phyloP scores from a whole-genome alignment of 2,797 vertebrate species.

The Sebastes oblongus region DNA sequence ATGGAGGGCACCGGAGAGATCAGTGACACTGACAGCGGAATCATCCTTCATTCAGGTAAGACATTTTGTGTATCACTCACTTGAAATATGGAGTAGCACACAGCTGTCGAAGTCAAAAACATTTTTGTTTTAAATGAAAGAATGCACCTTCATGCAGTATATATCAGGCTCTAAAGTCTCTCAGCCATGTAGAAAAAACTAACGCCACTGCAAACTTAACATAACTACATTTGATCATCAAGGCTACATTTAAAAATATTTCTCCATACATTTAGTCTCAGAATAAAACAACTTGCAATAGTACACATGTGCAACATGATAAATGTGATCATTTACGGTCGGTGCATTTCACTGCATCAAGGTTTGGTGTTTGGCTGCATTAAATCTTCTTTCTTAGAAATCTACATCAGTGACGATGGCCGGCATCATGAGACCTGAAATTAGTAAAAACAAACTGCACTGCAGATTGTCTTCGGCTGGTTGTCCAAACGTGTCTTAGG shows the following conservation, averaged over 20 bases:
- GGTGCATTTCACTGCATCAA: not conserved
- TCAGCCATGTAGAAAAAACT: too few relatives aligned
- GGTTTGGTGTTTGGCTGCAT: not conserved
- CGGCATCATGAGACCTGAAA: not conserved
- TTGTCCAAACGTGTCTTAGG: not conserved
- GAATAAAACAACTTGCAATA: not conserved
- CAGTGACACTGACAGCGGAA: constrained; percentile 90
- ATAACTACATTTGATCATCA: not conserved
- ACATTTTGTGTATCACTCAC: not conserved
- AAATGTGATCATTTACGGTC: not conserved
- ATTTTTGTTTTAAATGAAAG: not conserved
- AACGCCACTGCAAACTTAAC: not conserved
- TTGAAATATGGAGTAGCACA: not conserved
- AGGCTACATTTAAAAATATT: not conserved
- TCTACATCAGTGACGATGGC: not conserved
- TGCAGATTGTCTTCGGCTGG: not conserved
- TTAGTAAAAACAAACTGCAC: not conserved
- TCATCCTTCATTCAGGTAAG: constrained; percentile 91
- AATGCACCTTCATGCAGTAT: not conserved
- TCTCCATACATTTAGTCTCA: not conserved
- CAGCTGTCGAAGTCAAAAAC: fast-evolving
- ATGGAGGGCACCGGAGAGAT: constrained; percentile 89
- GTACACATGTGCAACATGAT: not conserved
- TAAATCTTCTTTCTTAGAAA: not conserved
- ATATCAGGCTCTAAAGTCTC: not conserved